These are phyloP conservation scores for Diploscapter pachys DNA, from an alignment of 1,140 invertebrate genomes.

Conservation along the genomic window DNA sequence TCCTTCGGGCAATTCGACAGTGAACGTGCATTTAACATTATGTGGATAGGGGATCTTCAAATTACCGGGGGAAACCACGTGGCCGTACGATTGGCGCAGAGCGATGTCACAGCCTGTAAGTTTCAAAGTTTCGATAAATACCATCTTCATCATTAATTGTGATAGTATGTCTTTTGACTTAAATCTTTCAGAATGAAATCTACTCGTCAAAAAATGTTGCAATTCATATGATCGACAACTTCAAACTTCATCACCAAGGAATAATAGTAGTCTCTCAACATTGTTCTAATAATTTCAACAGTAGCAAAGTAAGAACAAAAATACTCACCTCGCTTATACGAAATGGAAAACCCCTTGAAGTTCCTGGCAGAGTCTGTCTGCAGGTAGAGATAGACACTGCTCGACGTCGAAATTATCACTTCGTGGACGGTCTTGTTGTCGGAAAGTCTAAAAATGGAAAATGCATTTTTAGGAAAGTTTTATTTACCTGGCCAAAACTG, in stretches of 20 bases:
- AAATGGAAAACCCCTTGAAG: constrained; percentile 82
- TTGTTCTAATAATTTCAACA: too few relatives aligned
- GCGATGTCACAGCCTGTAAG: constrained; percentile 48
- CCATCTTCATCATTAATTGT: too few relatives aligned
- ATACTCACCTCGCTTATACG: constrained; percentile 70
- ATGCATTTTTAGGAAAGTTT: background rate
- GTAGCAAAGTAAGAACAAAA: too few relatives aligned
- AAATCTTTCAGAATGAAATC: too few relatives aligned
- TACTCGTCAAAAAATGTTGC: too few relatives aligned
- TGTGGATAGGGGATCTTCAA: constrained; percentile 47
- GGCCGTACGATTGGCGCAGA: constrained; percentile 41
- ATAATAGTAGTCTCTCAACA: too few relatives aligned
- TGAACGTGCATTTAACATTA: constrained; percentile 46
- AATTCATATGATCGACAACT: too few relatives aligned
- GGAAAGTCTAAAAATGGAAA: constrained; percentile 68
- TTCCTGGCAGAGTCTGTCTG: constrained; percentile 79
- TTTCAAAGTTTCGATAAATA: too few relatives aligned
- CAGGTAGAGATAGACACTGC: constrained; percentile 83
- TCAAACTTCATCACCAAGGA: too few relatives aligned
- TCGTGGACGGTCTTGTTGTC: constrained; percentile 74
- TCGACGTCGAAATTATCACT: constrained; percentile 84
- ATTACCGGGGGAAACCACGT: constrained; percentile 50
- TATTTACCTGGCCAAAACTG: constrained; percentile 66
- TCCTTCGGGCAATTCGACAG: constrained; percentile 47
- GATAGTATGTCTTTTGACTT: too few relatives aligned